phyloP scores from a whole-genome alignment of 2,797 vertebrate genomes.

The Aulostomus chinensis region DNA sequence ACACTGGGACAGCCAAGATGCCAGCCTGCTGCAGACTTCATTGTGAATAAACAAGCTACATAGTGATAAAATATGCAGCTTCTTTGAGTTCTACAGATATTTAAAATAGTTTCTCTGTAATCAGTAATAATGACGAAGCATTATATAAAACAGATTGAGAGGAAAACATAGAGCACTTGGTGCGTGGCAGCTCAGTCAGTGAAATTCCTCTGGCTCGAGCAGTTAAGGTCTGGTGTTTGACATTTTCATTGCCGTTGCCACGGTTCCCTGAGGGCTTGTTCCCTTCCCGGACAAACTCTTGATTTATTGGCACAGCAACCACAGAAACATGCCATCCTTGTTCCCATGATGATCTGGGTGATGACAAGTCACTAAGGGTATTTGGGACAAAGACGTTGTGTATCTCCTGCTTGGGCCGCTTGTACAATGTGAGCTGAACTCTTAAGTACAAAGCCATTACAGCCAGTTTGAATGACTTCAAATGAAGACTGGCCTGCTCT shows the following conservation, averaged over 20 bases:
- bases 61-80: conserved; percentile 20
- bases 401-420: too few species aligned
- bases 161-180: conserved; percentile 7
- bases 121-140: conserved; percentile 3
- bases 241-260: conserved; percentile 72
- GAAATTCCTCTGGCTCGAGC: conserved; percentile 26
- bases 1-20: too few species aligned
- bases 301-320: conserved; percentile 58
- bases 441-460: conserved; percentile 18
- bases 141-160: conserved; percentile 5
- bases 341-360: conserved; percentile 51
- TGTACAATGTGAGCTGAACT: conserved; percentile 9
- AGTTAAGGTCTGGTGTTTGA: conserved; percentile 56
- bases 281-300: conserved; percentile 39
- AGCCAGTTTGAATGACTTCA: conserved; percentile 12
- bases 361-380: conserved; percentile 30
- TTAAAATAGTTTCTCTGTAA: conserved; percentile 1
- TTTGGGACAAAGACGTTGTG: conserved; percentile 26
- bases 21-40: too few species aligned
- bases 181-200: conserved; percentile 18
- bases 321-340: conserved; percentile 58
- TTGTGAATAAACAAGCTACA: too few species aligned
- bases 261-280: conserved; percentile 61
- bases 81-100: neutral
- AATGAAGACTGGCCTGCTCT: conserved; percentile 2